These are phyloP conservation scores for Allolobophora icterica DNA, from an alignment of 2,888 invertebrate species.

Conservation along the genomic window DNA sequence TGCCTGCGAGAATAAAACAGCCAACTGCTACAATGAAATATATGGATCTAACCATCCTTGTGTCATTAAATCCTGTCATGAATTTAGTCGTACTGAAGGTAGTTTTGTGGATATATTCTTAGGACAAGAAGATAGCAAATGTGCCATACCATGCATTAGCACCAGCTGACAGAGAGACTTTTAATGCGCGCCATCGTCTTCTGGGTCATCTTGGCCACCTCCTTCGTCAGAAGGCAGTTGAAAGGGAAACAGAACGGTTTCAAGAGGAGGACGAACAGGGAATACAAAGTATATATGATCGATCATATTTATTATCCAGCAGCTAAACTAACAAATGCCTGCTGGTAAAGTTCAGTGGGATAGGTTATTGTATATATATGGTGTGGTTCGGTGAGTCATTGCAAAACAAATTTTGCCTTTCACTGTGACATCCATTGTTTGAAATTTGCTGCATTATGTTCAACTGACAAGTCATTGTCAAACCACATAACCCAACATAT, in stretches of 20 bases:
- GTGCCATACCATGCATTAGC: slow-evolving; percentile 65
- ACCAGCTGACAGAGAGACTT: slow-evolving; percentile 63
- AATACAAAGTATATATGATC: slow-evolving; percentile 53
- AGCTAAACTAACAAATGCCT: not conserved
- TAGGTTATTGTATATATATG: not conserved
- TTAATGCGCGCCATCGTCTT: slow-evolving; percentile 59
- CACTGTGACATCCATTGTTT: not conserved
- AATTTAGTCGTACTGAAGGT: not conserved
- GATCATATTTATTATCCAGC: not conserved
- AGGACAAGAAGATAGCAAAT: slow-evolving; percentile 56
- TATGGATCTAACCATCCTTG: not conserved
- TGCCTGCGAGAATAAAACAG: not conserved
- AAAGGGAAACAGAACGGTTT: slow-evolving; percentile 57
- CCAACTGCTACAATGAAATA: not conserved
- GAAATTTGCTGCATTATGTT: not conserved
- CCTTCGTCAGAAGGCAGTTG: slow-evolving; percentile 59
- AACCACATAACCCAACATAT: too few species aligned
- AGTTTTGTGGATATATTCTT: not conserved
- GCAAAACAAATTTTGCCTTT: too few species aligned
- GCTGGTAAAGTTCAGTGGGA: not conserved
- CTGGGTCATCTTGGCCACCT: slow-evolving; percentile 60
- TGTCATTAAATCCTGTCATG: not conserved
- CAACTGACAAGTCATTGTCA: not conserved
- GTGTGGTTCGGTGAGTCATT: not conserved
- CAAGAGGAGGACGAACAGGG: slow-evolving; percentile 57